phyloP scores from a whole-genome alignment of 2,888 invertebrate genomes.

The Melanchra persicariae region DNA sequence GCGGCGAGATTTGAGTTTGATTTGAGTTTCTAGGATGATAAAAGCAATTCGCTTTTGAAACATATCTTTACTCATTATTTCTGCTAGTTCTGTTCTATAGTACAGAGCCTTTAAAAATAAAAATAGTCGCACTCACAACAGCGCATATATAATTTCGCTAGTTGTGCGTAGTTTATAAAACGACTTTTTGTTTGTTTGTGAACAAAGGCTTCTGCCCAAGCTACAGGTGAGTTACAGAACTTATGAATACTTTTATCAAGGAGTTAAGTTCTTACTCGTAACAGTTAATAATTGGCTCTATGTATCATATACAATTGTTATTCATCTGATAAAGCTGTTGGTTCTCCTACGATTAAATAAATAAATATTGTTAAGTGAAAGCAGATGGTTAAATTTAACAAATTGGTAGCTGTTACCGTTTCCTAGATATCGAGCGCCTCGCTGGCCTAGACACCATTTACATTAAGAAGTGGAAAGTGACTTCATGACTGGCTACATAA shows the following conservation, averaged over 20 bases:
- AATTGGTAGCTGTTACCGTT: background rate
- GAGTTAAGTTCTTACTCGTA: too few species aligned
- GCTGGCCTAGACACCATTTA: background rate
- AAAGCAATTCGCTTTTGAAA: background rate
- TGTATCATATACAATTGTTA: too few species aligned
- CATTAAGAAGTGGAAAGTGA: background rate
- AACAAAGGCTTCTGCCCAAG: background rate
- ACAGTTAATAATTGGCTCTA: too few species aligned
- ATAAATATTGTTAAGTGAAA: background rate
- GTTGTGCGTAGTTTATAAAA: background rate
- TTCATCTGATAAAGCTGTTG: too few species aligned
- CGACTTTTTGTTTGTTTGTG: background rate
- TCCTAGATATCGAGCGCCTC: background rate
- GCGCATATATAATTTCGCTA: background rate
- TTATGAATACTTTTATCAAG: background rate
- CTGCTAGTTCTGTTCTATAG: background rate
- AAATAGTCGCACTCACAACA: background rate
- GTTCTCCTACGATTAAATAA: too few species aligned
- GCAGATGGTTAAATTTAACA: background rate
- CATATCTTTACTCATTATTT: background rate
- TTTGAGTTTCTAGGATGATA: too few species aligned
- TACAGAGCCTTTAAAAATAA: too few species aligned
- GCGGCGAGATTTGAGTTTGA: too few species aligned
- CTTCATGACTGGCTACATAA: too few species aligned
- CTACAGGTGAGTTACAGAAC: background rate